Base-by-base conservation (phyloP, 2,113 vertebrate genomes). In the Percina caprodes region DNA sequence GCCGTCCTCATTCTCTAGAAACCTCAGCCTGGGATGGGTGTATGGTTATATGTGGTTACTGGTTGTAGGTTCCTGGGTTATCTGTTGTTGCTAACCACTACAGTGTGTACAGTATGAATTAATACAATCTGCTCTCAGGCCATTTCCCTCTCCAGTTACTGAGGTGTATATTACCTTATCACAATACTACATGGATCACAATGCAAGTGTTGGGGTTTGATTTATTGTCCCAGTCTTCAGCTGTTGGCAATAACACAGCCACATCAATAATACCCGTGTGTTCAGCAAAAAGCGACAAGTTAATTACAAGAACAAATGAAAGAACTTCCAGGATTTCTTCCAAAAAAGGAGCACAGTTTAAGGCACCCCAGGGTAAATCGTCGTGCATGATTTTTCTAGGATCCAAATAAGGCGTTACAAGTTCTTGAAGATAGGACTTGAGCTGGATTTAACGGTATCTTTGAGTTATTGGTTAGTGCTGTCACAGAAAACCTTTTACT, bases 301-400 rank as follows among this genome's bases (percentile, higher is more conserved):
- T 86, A 79, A 91, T 89, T 86, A 87, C 62, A 63, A 78, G 72
- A 79, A 87, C 39, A 77, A 80, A 84, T 86, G 60, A 75, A 71
- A 65, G 16, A 74, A 84, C 26, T 65, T 79, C 39, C 24, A 18
- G 42, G 30, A 68, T 54, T 83, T 42, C 52, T 45, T 71, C 33
- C 48, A 26, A 39, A 61, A 54, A 60, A 35, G 74, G 30, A 69
- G 51, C 56, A 52, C 42, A 49, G 18, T 60, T 72, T 0, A 52
- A 35, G 35, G 11, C 42, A 59, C 16, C 23, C 21, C 33, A 12
- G 48, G n/a, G 56, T 49, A 26, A 33, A 74, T 69, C 15, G 45
- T 42, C 30, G 18, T 14, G 7, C 14, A 59, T 61, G 19, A 65
- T 46, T 42, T 66, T 48, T 51, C 33, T 45, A 33, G 7, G 21